phyloP scores from a whole-genome alignment of 1,140 invertebrate species.

The Acromyrmex heyeri region DNA sequence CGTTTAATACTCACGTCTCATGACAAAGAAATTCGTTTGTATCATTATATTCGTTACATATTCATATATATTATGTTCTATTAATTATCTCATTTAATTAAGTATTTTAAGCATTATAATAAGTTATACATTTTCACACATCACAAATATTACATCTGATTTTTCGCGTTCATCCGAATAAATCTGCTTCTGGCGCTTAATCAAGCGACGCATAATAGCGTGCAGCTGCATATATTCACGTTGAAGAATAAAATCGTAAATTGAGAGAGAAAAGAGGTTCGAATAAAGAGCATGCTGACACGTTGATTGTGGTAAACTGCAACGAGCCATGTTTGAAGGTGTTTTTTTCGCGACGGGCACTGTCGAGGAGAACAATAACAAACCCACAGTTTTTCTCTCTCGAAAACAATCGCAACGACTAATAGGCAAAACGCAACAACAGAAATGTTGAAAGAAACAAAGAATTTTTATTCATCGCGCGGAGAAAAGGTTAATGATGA shows the following conservation, averaged over 20 bases:
- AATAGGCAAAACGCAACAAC: conserved; percentile 52
- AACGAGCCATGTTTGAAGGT: neutral
- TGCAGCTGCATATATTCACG: neutral
- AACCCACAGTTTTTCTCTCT: conserved; percentile 30
- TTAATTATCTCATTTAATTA: neutral
- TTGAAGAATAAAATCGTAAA: conserved; percentile 8
- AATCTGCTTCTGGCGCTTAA: conserved; percentile 1
- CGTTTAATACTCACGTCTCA: neutral
- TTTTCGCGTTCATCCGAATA: neutral
- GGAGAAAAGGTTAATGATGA: conserved; percentile 52
- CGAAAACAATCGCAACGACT: conserved; percentile 50
- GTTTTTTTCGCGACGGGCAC: conserved; percentile 18
- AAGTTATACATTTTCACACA: neutral
- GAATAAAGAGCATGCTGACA: conserved; percentile 14
- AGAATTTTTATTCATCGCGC: conserved; percentile 50
- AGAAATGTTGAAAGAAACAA: conserved; percentile 39
- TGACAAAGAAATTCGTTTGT: neutral
- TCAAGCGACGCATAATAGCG: neutral
- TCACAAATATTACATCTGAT: neutral
- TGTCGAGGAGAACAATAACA: conserved; percentile 26
- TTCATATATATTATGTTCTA: neutral
- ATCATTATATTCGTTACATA: neutral
- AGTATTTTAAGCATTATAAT: neutral
- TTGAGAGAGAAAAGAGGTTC: conserved; percentile 9
- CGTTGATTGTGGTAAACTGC: conserved; percentile 10